phyloP scores from a whole-genome alignment of 2,797 vertebrate species.

The Pangasius larnaudii region DNA sequence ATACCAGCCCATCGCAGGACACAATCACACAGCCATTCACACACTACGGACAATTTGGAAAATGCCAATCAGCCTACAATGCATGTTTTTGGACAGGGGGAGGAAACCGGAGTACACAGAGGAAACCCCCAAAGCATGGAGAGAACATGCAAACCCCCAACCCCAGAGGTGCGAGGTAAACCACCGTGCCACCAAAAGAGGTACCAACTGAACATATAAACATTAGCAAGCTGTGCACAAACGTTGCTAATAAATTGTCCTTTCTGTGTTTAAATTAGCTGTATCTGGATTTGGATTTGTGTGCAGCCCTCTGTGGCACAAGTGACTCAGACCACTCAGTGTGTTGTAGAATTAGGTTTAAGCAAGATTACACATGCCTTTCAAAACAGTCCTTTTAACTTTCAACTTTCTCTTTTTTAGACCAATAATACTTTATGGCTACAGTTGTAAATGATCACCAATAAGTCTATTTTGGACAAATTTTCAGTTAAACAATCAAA shows the following conservation, averaged over 20 bases:
- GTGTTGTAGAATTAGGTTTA: not conserved
- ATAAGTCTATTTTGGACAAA: not conserved
- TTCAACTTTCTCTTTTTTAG: not conserved
- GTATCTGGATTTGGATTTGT: not conserved
- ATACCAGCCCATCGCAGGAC: too few relatives aligned
- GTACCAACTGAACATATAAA: not conserved
- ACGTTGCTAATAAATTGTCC: not conserved
- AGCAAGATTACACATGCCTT: not conserved
- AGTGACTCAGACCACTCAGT: not conserved
- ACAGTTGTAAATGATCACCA: not conserved
- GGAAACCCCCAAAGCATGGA: too few relatives aligned
- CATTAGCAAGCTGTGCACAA: slow-evolving; percentile 3
- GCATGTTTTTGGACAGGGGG: too few relatives aligned
- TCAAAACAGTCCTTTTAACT: not conserved
- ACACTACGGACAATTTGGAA: too few relatives aligned
- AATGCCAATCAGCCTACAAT: too few relatives aligned
- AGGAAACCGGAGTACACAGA: too few relatives aligned
- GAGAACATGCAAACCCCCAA: too few relatives aligned
- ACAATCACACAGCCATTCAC: too few relatives aligned
- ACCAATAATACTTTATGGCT: not conserved
- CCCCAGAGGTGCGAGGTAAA: too few relatives aligned
- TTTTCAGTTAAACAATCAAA: not conserved
- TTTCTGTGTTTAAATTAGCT: not conserved
- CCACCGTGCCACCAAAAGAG: not conserved
- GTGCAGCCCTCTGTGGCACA: not conserved